Base-by-base conservation (phyloP, 2,113 vertebrate genomes). In the Eubucco bourcierii region DNA sequence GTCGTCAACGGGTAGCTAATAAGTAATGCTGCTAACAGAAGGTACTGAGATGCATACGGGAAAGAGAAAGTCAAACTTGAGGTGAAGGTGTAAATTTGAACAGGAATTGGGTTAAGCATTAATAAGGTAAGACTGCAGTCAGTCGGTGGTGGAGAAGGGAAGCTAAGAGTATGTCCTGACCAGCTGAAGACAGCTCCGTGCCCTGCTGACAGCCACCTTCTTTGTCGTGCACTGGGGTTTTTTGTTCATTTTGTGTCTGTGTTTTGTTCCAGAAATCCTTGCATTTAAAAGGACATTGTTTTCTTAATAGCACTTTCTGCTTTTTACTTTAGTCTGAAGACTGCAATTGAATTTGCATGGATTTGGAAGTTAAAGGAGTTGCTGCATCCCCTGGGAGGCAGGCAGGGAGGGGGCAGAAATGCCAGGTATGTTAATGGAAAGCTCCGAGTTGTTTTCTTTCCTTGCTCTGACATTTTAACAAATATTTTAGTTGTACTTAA, bases 351-450 rank as follows among this genome's bases (percentile, higher is more conserved):
- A 39, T 77, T 93, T 93, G 52, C 64, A 98, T 98, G 98, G 96
- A 98, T 90, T 97, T 97, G 39, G 95, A 98, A 73, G 63, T 98
- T 91, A 97, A 95, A 97, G 94, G 96, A 86, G 53, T 96, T 84
- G 63, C 96, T 52, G 89, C 94, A 9, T 93, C 96, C 59, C 77
- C 95, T 93, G 67, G 1, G 85, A 88, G 60, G 61, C 94, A 96
- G 19, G 58, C 84, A 29, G 15, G 24, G 12, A 91, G 25, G 72
- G 92, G 52, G 29, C 94, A 95, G 66, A 95, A 95, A 46, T 15
- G 13, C 31, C 96, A 96, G 89, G 97, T 98, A 95, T 16, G 88
- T 91, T 75, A 61, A 11, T 12, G 1, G 23, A 34, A 70, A n/a
- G 67, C 44, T 84, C 7, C 7, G 68, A 64, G 18, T 74, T 87